Conservation (phyloP, 64 coral and sea anemone genomes). For the Astreopora myriophthalma region DNA sequence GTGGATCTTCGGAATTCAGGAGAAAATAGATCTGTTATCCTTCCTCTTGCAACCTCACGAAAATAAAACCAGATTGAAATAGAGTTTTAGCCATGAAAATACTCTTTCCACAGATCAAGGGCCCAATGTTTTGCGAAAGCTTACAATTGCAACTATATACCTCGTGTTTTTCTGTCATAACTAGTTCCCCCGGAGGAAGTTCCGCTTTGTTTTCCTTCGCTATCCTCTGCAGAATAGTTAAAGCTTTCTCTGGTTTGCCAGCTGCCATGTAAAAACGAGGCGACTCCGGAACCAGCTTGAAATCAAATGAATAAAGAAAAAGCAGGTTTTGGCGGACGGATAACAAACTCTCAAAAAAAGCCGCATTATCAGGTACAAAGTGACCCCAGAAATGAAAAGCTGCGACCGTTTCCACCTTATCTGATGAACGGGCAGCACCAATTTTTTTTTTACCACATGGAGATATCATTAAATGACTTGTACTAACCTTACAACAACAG, state of each 20-base stretch:
- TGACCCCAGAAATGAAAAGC: no score
- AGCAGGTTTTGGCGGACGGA: not conserved
- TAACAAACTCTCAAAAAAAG: no score
- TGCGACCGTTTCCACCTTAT: no score
- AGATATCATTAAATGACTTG: no score
- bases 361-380: no score
- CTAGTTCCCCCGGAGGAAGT: slow-evolving; percentile 58
- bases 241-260: slow-evolving; percentile 52
- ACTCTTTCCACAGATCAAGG: no score
- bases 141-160: not conserved
- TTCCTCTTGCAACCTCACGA: slow-evolving; percentile 35
- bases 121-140: no score
- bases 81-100: no score
- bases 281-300: slow-evolving; percentile 66
- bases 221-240: slow-evolving; percentile 51
- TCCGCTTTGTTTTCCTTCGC: slow-evolving; percentile 56
- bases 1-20: slow-evolving; percentile 66
- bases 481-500: slow-evolving; percentile 62
- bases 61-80: not conserved
- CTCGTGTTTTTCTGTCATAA: slow-evolving; percentile 43
- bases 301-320: not conserved
- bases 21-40: slow-evolving; percentile 69
- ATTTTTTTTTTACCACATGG: no score
- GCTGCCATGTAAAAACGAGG: slow-evolving; percentile 52
- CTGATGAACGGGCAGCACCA: no score